phyloP scores from a whole-genome alignment of 2,797 vertebrate genomes.

The Aplochiton taeniatus region DNA sequence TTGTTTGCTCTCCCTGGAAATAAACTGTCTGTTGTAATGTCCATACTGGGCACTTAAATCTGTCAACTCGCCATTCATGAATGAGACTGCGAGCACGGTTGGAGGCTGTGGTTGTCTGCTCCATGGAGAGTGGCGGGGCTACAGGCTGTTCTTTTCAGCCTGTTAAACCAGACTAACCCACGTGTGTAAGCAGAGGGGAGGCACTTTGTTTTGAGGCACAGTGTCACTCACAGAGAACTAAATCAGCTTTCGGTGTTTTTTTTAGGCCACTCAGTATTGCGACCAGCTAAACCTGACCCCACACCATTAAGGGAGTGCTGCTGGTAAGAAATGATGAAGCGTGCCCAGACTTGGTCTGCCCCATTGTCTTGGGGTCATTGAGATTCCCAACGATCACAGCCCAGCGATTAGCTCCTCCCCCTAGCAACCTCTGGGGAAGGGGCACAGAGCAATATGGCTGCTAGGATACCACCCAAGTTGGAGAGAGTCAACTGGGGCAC shows the following conservation, averaged over 20 bases:
- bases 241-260: too few species aligned
- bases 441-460: conserved; percentile 37
- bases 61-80: neutral
- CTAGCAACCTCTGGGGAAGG: conserved; percentile 37
- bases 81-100: neutral
- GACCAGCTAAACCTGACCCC: too few species aligned
- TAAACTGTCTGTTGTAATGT: too few species aligned
- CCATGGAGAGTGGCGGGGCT: too few species aligned
- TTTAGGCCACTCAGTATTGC: too few species aligned
- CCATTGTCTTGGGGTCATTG: conserved; percentile 50
- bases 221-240: too few species aligned
- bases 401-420: conserved; percentile 47
- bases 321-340: conserved; percentile 23
- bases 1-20: too few species aligned
- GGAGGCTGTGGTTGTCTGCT: too few species aligned
- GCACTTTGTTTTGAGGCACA: too few species aligned
- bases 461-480: conserved; percentile 25
- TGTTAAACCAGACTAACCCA: too few species aligned
- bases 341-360: conserved; percentile 40
- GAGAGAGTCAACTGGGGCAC: conserved; percentile 14
- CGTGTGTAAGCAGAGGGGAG: too few species aligned
- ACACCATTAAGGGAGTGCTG: neutral
- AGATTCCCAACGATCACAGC: conserved; percentile 54
- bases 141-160: too few species aligned
- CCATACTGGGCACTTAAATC: neutral